A percentile compares a stretch with the other conserved stretches of the same genome.
These are phyloP conservation scores for Leptopterna dolabrata DNA, from an alignment of 2,888 invertebrate genomes.

Conservation along the genomic window DNA sequence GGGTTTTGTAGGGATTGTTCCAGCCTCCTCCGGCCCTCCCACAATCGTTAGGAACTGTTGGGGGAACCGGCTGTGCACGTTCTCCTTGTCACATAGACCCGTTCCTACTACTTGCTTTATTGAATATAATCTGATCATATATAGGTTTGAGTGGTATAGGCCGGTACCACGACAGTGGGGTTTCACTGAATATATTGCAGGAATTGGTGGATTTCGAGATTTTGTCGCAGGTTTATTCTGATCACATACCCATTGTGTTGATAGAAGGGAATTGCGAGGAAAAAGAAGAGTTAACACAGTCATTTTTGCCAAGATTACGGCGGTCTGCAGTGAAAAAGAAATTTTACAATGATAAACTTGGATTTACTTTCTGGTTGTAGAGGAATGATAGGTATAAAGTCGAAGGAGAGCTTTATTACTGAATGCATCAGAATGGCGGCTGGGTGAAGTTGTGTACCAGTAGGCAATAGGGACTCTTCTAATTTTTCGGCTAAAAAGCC, in stretches of 20 bases:
- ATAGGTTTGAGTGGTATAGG: too few relatives aligned
- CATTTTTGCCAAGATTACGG: background rate
- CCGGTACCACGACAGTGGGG: too few relatives aligned
- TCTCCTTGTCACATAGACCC: too few relatives aligned
- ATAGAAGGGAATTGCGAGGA: background rate
- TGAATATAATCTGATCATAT: too few relatives aligned
- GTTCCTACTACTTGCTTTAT: too few relatives aligned
- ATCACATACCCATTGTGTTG: conserved; percentile 5
- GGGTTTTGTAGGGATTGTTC: too few relatives aligned
- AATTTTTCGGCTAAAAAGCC: background rate
- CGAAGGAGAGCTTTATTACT: background rate
- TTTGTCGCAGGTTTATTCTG: conserved; percentile 9
- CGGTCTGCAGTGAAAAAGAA: background rate
- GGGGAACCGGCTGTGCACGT: too few relatives aligned
- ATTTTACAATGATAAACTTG: background rate
- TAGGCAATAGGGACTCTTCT: background rate
- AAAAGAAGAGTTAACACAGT: too few relatives aligned
- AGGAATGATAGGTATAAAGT: background rate
- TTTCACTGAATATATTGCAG: background rate
- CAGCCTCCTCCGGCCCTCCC: too few relatives aligned
- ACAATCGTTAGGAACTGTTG: too few relatives aligned
- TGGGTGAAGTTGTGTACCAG: background rate
- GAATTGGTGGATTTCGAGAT: conserved; percentile 6
- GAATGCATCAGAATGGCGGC: background rate
- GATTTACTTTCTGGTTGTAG: background rate